Evolutionary conservation across 2,113 vertebrate species (phyloP).

Genomic region (Pachyramphus minor): DNA sequence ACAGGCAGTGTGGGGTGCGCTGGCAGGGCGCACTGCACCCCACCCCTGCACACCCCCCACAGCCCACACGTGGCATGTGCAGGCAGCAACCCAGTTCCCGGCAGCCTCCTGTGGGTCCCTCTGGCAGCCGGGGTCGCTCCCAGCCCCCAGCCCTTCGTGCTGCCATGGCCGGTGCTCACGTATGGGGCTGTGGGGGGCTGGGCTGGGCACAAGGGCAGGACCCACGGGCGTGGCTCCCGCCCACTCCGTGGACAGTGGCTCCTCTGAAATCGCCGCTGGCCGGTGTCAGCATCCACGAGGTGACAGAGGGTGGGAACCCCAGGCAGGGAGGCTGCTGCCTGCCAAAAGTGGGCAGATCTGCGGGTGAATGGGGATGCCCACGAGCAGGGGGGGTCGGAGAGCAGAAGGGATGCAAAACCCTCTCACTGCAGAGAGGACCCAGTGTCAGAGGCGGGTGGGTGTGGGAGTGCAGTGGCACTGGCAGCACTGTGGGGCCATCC

Average conservation of each 20-base stretch:
- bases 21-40: not conserved
- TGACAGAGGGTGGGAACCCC: not conserved
- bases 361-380: too few species aligned
- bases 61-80: not conserved
- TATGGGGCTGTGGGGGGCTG: accelerated
- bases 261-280: not conserved
- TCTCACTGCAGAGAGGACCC: not conserved
- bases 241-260: not conserved
- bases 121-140: not conserved
- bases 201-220: not conserved
- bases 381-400: not conserved
- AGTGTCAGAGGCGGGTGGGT: accelerated
- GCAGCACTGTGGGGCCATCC: not conserved
- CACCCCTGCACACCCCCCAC: not conserved
- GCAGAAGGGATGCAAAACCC: not conserved
- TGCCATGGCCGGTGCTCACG: accelerated
- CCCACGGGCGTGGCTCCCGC: not conserved
- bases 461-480: accelerated
- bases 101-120: not conserved
- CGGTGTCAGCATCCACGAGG: not conserved
- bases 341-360: not conserved
- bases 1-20: accelerated
- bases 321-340: not conserved
- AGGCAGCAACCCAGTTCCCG: not conserved
- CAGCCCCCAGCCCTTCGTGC: accelerated